phyloP scores from a whole-genome alignment of 2,888 invertebrate genomes.

The Andrena camellia region DNA sequence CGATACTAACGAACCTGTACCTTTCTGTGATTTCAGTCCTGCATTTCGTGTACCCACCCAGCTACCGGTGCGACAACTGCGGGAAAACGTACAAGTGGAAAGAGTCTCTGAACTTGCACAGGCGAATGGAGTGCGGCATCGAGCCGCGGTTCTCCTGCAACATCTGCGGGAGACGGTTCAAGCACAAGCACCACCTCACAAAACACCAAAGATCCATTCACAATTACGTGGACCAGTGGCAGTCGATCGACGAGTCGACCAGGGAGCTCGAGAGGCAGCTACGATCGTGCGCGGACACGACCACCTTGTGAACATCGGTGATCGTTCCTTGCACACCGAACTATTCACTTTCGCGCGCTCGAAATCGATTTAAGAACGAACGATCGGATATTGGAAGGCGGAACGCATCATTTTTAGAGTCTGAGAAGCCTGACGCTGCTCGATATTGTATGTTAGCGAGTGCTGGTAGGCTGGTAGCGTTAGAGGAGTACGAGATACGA shows the following conservation, averaged over 20 bases:
- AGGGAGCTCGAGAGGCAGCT: background rate
- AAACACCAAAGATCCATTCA: slow-evolving; percentile 74
- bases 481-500: background rate
- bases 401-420: background rate
- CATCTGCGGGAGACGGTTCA: slow-evolving; percentile 79
- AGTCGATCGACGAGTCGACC: background rate
- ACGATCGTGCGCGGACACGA: background rate
- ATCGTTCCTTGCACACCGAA: background rate
- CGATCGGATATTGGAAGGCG: background rate
- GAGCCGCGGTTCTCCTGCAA: slow-evolving; percentile 82
- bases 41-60: slow-evolving; percentile 29
- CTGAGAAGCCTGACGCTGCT: background rate
- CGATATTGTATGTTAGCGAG: background rate
- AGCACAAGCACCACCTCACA: slow-evolving; percentile 80
- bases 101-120: slow-evolving; percentile 77
- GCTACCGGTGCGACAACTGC: slow-evolving; percentile 74
- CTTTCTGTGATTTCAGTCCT: slow-evolving; percentile 58
- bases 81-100: slow-evolving; percentile 81
- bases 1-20: slow-evolving; percentile 19
- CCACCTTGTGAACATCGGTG: background rate
- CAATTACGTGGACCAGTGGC: slow-evolving; percentile 45
- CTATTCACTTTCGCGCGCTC: background rate
- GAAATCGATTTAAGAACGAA: background rate
- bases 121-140: slow-evolving; percentile 80
- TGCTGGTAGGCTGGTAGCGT: background rate